phyloP scores from a whole-genome alignment of 2,888 invertebrate species.

The Adelphocoris suturalis region DNA sequence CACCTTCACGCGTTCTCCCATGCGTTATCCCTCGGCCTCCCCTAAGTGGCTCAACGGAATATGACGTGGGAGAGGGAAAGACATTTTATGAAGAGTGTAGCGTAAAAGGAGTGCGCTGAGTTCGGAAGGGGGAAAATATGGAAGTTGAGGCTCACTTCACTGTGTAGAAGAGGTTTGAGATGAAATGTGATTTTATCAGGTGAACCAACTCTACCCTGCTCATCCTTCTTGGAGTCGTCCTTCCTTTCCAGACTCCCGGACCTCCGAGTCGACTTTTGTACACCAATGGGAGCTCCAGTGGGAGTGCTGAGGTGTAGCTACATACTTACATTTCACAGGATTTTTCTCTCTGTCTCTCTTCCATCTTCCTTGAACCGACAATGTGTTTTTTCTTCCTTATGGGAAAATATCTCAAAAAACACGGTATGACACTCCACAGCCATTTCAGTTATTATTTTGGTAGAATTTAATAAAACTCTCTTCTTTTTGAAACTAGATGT shows the following conservation, averaged over 20 bases:
- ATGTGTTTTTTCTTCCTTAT: slow-evolving; percentile 26
- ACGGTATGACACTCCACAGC: not conserved
- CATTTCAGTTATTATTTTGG: slow-evolving; percentile 28
- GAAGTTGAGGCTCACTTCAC: slow-evolving; percentile 1
- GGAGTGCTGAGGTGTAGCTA: not conserved
- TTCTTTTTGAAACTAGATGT: not conserved
- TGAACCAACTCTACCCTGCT: slow-evolving; percentile 37
- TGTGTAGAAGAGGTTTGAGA: slow-evolving; percentile 34
- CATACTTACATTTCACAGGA: slow-evolving; percentile 61
- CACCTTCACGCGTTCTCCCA: not conserved
- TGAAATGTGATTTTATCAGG: slow-evolving; percentile 67
- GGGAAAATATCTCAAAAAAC: not conserved
- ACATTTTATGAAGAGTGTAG: slow-evolving; percentile 52
- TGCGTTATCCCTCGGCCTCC: not conserved
- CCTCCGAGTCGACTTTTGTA: slow-evolving; percentile 7
- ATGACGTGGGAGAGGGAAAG: not conserved
- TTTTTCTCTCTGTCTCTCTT: slow-evolving; percentile 26
- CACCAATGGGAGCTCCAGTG: not conserved
- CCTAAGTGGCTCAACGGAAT: not conserved
- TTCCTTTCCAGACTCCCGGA: not conserved
- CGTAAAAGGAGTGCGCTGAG: slow-evolving; percentile 43
- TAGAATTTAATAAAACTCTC: not conserved
- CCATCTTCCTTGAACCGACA: slow-evolving; percentile 34
- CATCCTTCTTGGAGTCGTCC: not conserved
- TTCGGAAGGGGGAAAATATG: not conserved